A percentile compares a stretch with the other conserved stretches of the same genome.
phyloP scores from a whole-genome alignment of 2,113 vertebrate species.

The Ceratotherium simum region DNA sequence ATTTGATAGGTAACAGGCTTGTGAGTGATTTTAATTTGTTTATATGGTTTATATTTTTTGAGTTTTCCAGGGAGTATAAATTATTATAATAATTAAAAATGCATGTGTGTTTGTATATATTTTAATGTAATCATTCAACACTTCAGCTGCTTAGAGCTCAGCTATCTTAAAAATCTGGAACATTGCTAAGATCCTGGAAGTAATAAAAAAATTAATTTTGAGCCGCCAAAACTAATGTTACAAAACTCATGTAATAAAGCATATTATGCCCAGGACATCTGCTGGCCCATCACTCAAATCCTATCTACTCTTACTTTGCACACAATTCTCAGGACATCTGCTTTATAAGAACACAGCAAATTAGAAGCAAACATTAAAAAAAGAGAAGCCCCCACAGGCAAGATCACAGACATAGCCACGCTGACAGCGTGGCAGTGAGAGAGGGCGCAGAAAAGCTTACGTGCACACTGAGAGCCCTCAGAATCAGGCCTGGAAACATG shows the following conservation, averaged over 20 bases:
- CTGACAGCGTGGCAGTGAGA: background rate
- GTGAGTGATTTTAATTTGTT: slow-evolving; percentile 47
- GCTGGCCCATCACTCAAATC: background rate
- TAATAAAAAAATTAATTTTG: slow-evolving; percentile 43
- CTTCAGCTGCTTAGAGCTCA: slow-evolving; percentile 49
- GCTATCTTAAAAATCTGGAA: slow-evolving; percentile 59
- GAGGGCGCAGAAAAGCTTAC: no score
- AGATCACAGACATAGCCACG: accelerated
- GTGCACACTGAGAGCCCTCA: no score
- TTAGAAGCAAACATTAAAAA: background rate
- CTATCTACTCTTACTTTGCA: background rate
- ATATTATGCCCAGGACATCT: background rate
- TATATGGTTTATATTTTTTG: slow-evolving; percentile 21
- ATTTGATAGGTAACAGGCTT: slow-evolving; percentile 37
- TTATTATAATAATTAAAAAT: slow-evolving; percentile 62
- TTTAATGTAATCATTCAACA: slow-evolving; percentile 49
- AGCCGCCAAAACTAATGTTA: slow-evolving; percentile 37
- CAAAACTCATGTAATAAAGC: slow-evolving; percentile 5
- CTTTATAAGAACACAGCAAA: background rate
- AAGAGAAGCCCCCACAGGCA: background rate
- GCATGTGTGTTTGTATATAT: slow-evolving; percentile 47
- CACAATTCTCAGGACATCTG: background rate
- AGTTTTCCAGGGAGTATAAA: slow-evolving; percentile 31
- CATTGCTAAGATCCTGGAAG: slow-evolving; percentile 44
- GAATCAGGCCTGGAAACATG: accelerated